These are phyloP conservation scores for Physella acuta DNA, from an alignment of 1,140 invertebrate species.

Conservation along the genomic window DNA sequence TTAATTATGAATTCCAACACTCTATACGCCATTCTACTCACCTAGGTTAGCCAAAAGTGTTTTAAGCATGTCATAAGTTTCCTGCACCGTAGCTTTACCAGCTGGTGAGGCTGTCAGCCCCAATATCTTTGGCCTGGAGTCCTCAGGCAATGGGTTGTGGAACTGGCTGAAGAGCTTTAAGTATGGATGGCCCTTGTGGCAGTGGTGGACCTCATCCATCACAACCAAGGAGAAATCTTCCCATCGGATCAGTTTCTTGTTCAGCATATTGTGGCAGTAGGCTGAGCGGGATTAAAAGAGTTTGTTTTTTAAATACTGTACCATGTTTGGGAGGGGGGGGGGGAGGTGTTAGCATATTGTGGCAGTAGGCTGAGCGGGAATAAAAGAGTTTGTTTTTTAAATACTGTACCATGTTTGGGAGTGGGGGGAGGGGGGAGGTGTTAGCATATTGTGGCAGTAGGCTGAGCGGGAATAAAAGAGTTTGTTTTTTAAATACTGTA, in stretches of 20 bases:
- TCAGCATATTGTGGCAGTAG: slow-evolving; percentile 46
- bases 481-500: too few species aligned
- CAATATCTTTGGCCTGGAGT: slow-evolving; percentile 41
- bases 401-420: too few species aligned
- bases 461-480: too few species aligned
- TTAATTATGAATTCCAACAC: too few species aligned
- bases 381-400: too few species aligned
- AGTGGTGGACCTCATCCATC: slow-evolving; percentile 56
- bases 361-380: too few species aligned
- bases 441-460: slow-evolving; percentile 46
- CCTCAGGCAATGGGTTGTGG: slow-evolving; percentile 23
- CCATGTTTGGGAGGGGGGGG: slow-evolving; percentile 9
- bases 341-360: too few species aligned
- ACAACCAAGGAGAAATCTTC: slow-evolving; percentile 48
- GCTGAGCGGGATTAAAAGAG: too few species aligned
- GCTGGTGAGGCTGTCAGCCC: slow-evolving; percentile 55
- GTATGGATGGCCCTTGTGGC: slow-evolving; percentile 49
- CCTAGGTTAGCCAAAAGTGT: slow-evolving; percentile 42
- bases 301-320: too few species aligned
- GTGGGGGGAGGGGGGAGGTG: too few species aligned
- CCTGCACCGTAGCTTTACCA: slow-evolving; percentile 38
- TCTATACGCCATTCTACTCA: too few species aligned
- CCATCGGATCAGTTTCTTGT: slow-evolving; percentile 41
- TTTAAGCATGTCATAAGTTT: slow-evolving; percentile 41
- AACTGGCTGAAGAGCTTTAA: slow-evolving; percentile 34